phyloP scores from a whole-genome alignment of 2,113 vertebrate species.

The Dunckerocampus dactyliophorus region DNA sequence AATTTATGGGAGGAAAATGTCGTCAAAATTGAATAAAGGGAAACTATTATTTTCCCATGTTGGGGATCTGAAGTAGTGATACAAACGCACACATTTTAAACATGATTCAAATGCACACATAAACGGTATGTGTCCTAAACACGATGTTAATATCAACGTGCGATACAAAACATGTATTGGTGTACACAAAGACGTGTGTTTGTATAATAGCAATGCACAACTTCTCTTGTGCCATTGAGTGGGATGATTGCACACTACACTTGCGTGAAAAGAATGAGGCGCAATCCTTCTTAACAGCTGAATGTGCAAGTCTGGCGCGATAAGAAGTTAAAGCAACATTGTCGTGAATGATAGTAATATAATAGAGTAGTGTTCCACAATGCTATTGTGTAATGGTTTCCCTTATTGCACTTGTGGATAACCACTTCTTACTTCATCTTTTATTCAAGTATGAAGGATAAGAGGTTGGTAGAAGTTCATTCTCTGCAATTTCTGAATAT shows the following conservation, averaged over 20 bases:
- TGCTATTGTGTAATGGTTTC: conserved; percentile 21
- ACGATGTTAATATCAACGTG: no score
- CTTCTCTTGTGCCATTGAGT: not conserved
- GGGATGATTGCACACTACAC: conserved; percentile 10
- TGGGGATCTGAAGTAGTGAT: no score
- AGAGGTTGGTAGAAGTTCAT: not conserved
- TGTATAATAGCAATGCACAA: not conserved
- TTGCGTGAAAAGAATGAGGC: not conserved
- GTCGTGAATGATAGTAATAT: conserved; percentile 33
- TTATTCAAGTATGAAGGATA: not conserved
- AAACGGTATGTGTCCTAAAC: no score
- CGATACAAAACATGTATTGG: no score
- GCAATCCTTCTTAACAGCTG: conserved; percentile 39
- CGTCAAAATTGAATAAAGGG: no score
- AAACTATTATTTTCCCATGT: no score
- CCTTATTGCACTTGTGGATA: not conserved
- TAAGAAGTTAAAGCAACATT: conserved; percentile 32
- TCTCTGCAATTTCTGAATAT: not conserved
- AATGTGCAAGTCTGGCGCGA: conserved; percentile 12
- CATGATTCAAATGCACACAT: no score
- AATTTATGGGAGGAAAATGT: no score
- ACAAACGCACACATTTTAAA: no score
- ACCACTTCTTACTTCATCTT: conserved; percentile 2
- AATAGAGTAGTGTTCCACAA: conserved; percentile 26
- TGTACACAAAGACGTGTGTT: not conserved